Evolutionary conservation across 1,140 invertebrate species (phyloP), one percentile per base, ranked within the genome.

Genomic region (Holotrichia oblita): DNA sequence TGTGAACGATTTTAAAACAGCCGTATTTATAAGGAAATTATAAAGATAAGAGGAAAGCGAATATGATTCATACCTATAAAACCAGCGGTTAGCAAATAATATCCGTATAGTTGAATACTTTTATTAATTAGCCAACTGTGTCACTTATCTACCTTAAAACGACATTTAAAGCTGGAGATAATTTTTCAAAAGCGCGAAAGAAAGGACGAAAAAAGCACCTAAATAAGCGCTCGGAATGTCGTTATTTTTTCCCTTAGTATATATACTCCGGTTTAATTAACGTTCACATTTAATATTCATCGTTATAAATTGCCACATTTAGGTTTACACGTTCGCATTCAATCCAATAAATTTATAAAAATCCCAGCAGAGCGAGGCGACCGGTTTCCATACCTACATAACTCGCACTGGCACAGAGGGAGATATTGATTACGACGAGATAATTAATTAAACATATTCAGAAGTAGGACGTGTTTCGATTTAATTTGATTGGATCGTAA

Each of bases 401-500:
- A n/a, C 40, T 41, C 34, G 72, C n/a, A 40, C 20, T 41, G 24
- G 72, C 10, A n/a, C n/a, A 40, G 14, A 41, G 40, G 34, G 72
- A 73, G 64, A 73, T 73, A 73, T 73, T 73, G 72, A 73, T 73
- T 73, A 40, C 72, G 27, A 12, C 24, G 61, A 64, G 17, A 73
- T 73, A 73, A 73, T 73, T 73, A 40, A 73, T 73, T 73, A 73
- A 73, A 40, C 34, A 73, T 73, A 73, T 73, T 64, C 61, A 64
- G 40, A 42, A 73, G 8, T 73, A 42, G 72, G 40, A 73, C 72
- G 72, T 42, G 72, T 73, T 73, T 42, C 72, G 61, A 73, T 73
- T 73, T 73, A 73, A 73, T 73, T 73, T 73, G 72, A 73, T 73
- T 73, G 34, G 72, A 73, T 73, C 40, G 72, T 73, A 73, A 73